Percentiles rank a stretch among this genome's conserved stretches.
These are phyloP conservation scores for Heliconius hortense DNA, from an alignment of 2,888 invertebrate genomes.

Conservation along the genomic window DNA sequence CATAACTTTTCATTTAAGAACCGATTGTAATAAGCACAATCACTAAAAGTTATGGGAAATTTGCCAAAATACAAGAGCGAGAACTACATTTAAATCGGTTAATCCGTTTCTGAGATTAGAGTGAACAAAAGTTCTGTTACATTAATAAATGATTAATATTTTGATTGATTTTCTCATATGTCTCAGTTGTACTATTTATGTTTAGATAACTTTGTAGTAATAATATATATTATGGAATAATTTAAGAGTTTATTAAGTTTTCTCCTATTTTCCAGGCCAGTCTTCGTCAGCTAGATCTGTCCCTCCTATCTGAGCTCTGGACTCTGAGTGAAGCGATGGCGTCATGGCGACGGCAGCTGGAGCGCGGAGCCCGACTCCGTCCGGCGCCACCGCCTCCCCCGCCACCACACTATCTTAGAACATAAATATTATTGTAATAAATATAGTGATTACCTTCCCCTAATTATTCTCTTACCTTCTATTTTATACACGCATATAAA, in stretches of 20 bases:
- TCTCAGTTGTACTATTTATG: too few relatives aligned
- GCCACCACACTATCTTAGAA: conserved; percentile 74
- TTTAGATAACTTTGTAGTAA: too few relatives aligned
- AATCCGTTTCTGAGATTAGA: too few relatives aligned
- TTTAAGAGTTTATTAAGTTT: not conserved
- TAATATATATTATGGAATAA: not conserved
- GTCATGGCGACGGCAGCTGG: conserved; percentile 85
- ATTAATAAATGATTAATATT: too few relatives aligned
- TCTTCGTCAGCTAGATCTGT: conserved; percentile 93
- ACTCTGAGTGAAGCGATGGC: conserved; percentile 95
- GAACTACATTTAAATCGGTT: too few relatives aligned
- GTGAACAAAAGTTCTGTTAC: too few relatives aligned
- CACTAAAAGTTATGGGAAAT: too few relatives aligned
- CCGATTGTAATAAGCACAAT: too few relatives aligned
- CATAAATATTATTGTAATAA: conserved; percentile 49
- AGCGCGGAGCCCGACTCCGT: conserved; percentile 78
- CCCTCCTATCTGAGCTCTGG: conserved; percentile 94
- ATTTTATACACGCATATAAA: not conserved
- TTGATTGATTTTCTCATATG: too few relatives aligned
- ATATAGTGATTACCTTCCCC: conserved; percentile 21
- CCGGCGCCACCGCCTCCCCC: conserved; percentile 77
- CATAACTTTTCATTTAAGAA: too few relatives aligned
- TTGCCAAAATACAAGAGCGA: too few relatives aligned
- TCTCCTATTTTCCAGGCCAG: conserved; percentile 86
- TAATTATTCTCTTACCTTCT: conserved; percentile 3